Conservation (phyloP, 2,888 invertebrate genomes). For the Cheiracanthium punctorium region DNA sequence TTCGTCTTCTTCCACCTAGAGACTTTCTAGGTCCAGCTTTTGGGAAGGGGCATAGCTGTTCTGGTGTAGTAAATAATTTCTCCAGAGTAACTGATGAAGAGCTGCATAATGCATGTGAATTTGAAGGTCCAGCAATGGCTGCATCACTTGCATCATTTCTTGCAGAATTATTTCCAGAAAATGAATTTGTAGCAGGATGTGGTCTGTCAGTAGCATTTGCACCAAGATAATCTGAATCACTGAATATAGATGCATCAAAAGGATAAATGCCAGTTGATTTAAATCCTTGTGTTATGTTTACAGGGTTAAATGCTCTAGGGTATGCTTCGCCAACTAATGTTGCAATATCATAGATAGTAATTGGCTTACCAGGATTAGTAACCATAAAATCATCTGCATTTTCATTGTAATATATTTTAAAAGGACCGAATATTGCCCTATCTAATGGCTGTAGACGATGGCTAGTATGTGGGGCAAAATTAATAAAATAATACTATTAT, state of each 20-base stretch:
- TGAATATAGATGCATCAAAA: too few species aligned
- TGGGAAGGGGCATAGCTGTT: constrained; percentile 7
- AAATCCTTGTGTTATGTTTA: too few species aligned
- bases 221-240: too few species aligned
- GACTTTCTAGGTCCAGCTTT: neutral
- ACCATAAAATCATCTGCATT: constrained; percentile 4
- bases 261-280: too few species aligned
- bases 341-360: neutral
- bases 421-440: constrained; percentile 10
- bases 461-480: constrained; percentile 76
- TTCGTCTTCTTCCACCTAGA: too few species aligned
- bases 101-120: too few species aligned
- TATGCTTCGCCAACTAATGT: neutral
- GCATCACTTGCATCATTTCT: neutral
- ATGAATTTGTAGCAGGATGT: neutral
- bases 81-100: too few species aligned
- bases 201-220: too few species aligned
- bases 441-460: constrained; percentile 76
- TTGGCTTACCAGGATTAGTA: neutral
- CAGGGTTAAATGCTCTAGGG: too few species aligned
- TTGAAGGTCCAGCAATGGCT: too few species aligned
- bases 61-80: too few species aligned
- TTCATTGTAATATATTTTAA: constrained; percentile 7
- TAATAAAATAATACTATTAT: constrained; percentile 76
- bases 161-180: neutral